A percentile compares a stretch with the other conserved stretches of the same genome.
Evolutionary conservation across 2,113 vertebrate species (phyloP).

Genomic region (human): DNA sequence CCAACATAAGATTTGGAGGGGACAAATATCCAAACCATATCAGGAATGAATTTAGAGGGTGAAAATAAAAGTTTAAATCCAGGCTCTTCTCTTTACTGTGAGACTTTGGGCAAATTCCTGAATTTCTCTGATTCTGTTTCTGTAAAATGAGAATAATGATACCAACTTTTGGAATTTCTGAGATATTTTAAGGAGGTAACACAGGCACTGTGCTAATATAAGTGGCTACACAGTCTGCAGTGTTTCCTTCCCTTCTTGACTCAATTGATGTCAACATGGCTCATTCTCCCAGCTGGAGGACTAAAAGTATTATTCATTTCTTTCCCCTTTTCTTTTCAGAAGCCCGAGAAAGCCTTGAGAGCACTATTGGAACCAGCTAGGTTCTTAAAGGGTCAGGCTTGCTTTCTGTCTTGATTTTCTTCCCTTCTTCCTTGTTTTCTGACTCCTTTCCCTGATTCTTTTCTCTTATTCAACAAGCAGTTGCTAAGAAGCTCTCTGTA

Average conservation of each 20-base stretch:
- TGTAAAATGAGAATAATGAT: neutral
- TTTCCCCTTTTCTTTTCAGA: neutral
- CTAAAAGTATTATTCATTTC: neutral
- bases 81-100: neutral
- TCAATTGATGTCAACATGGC: neutral
- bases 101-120: neutral
- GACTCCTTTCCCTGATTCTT: neutral
- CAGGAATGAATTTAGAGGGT: neutral
- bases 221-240: neutral
- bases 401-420: neutral
- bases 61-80: neutral
- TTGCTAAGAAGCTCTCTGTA: conserved; percentile 42
- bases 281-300: conserved; percentile 3
- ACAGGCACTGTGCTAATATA: neutral
- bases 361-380: neutral
- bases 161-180: neutral
- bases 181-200: neutral
- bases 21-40: too few species aligned
- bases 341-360: neutral
- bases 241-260: neutral
- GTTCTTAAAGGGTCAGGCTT: neutral
- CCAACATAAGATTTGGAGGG: too few species aligned
- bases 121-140: neutral
- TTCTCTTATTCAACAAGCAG: conserved; percentile 3
- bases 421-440: conserved; percentile 25